Conservation (phyloP, 2,113 vertebrate species). For the Hylia prasina region DNA sequence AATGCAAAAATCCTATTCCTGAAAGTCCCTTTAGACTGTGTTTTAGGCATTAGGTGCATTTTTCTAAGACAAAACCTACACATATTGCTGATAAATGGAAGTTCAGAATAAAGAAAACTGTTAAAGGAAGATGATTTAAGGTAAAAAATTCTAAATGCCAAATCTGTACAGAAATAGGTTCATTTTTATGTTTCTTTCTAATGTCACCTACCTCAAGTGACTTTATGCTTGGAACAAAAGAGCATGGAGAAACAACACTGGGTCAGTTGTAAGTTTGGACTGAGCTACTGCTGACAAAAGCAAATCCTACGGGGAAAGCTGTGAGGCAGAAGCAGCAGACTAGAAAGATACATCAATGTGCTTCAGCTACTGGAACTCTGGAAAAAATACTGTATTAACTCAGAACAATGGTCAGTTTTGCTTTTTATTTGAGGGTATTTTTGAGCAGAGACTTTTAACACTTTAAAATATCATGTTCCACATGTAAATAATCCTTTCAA, state of each 20-base stretch:
- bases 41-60: not conserved
- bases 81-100: not conserved
- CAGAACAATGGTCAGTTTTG: not conserved
- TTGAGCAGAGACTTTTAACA: not conserved
- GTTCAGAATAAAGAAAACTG: not conserved
- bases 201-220: not conserved
- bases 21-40: not conserved
- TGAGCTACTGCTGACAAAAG: not conserved
- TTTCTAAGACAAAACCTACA: not conserved
- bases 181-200: not conserved
- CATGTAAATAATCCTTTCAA: not conserved
- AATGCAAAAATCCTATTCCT: not conserved
- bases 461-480: not conserved
- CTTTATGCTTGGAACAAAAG: not conserved
- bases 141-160: not conserved
- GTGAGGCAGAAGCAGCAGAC: not conserved
- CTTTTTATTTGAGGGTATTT: not conserved
- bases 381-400: not conserved
- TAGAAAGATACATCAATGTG: not conserved
- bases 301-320: not conserved
- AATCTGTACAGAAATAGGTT: not conserved
- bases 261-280: not conserved
- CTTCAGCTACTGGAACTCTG: not conserved
- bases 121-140: not conserved
- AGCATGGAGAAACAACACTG: not conserved